A percentile compares a stretch with the other conserved stretches of the same genome.
These are phyloP conservation scores for Caenorhabditis brenneri DNA, from an alignment of 1,140 invertebrate genomes.

Conservation along the genomic window DNA sequence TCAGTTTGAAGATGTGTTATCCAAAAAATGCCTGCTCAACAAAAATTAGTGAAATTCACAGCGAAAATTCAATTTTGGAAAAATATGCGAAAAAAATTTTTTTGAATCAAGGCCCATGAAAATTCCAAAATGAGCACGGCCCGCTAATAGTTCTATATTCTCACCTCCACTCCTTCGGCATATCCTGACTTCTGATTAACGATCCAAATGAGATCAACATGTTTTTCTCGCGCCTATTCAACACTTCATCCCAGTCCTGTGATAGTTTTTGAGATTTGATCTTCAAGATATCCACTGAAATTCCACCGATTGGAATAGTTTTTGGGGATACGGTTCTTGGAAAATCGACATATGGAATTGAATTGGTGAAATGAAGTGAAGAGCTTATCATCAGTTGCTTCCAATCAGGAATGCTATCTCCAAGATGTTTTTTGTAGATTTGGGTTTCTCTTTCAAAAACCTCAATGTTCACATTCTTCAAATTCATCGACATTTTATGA, in stretches of 20 bases:
- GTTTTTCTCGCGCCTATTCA: constrained; percentile 33
- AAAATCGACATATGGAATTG: constrained; percentile 43
- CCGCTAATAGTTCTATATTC: too few species aligned
- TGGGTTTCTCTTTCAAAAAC: background rate
- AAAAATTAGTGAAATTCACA: too few species aligned
- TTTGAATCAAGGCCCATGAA: too few species aligned
- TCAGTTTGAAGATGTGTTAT: too few species aligned
- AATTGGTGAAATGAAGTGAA: constrained; percentile 36
- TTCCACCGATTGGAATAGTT: constrained; percentile 49
- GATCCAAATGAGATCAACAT: constrained; percentile 57
- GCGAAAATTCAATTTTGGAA: too few species aligned
- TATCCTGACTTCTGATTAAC: constrained; percentile 44
- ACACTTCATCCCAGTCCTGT: constrained; percentile 39
- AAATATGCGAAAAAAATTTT: too few species aligned
- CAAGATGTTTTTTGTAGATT: background rate
- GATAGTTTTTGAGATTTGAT: background rate
- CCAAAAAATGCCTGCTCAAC: too few species aligned
- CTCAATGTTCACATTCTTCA: background rate
- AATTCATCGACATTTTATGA: background rate
- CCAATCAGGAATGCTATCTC: background rate
- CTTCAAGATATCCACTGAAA: background rate
- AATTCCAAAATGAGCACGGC: too few species aligned
- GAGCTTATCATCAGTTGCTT: background rate
- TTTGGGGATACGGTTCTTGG: constrained; percentile 40
- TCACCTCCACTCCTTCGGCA: constrained; percentile 47